Base-by-base conservation (phyloP, 2,888 invertebrate genomes). In the Eupithecia subumbrata region DNA sequence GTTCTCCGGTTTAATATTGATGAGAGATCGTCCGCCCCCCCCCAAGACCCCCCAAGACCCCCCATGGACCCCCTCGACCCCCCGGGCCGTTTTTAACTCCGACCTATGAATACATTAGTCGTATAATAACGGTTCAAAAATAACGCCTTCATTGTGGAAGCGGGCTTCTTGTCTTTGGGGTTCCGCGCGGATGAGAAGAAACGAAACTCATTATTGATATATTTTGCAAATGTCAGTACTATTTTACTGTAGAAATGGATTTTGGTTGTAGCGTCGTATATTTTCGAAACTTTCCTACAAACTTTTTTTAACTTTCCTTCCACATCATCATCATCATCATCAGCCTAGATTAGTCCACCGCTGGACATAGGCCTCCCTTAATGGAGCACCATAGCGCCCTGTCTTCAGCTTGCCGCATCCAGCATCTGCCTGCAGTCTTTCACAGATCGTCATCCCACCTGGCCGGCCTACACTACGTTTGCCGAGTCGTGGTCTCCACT, bases 21-120 rank as follows among this genome's bases (percentile, higher is more conserved):
- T 85, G 85, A 86, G 85, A 86, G 85, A 72, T 74, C 70, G 72
- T 79, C 77, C 56, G n/a, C 63, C 43, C 64, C 69, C 52, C 56
- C 66, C n/a, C n/a, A n/a, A n/a, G 60, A 1, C 63, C n/a, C n/a
- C 56, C 25, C 67, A 16, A 16, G 1, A 22, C 60, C 11, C 16
- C 70, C 12, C 70, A 25, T 60, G n/a, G 40, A 52, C 64, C n/a
- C 56, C 25, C 69, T 37, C 30, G 2, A 22, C 67, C 11, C 18
- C 69, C 12, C 70, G 43, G 74, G 74, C 63, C 69, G 79, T 84
- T 84, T 83, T 82, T 82, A 84, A 82, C 84, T 81, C 80, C 82
- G 81, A 81, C 82, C 86, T 84, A 87, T 87, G 87, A 87, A 86
- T 87, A 87, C 82, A 87, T 87, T 86, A 85, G 80, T 78, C 70